Evolutionary conservation across 2,113 vertebrate species (phyloP).

Genomic region (Crotalus helleri): DNA sequence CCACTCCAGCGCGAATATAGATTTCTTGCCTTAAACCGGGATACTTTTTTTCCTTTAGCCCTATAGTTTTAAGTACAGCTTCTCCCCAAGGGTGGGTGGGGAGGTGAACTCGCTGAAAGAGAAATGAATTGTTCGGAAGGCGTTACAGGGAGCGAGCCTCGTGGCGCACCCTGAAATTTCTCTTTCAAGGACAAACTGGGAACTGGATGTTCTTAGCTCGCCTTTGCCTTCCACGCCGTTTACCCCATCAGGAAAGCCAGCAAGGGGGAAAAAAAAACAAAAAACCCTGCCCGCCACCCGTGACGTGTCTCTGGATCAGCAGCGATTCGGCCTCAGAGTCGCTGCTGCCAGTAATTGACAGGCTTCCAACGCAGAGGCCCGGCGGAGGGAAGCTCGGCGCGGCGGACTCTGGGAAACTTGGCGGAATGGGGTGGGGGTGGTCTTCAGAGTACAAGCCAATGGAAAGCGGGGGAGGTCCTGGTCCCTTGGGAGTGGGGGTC

Average conservation of each 20-base stretch:
- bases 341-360: neutral
- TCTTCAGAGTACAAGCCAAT: neutral
- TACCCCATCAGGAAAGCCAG: neutral
- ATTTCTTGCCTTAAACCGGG: neutral
- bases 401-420: neutral
- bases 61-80: neutral
- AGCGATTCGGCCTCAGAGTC: neutral
- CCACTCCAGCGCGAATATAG: neutral
- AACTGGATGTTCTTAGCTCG: neutral
- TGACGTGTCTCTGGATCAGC: neutral
- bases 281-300: neutral
- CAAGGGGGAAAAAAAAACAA: accelerated
- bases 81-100: neutral
- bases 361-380: neutral
- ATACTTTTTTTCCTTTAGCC: neutral
- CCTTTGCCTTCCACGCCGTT: neutral
- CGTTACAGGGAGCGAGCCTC: neutral
- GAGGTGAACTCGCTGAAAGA: neutral
- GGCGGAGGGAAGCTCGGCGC: neutral
- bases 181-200: neutral
- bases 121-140: neutral
- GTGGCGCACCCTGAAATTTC: neutral
- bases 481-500: neutral
- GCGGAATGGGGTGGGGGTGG: neutral
- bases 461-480: neutral